Percentiles rank a stretch among this genome's conserved stretches.
These are phyloP conservation scores for Cariama cristata DNA, from an alignment of 2,113 vertebrate genomes.

Conservation along the genomic window DNA sequence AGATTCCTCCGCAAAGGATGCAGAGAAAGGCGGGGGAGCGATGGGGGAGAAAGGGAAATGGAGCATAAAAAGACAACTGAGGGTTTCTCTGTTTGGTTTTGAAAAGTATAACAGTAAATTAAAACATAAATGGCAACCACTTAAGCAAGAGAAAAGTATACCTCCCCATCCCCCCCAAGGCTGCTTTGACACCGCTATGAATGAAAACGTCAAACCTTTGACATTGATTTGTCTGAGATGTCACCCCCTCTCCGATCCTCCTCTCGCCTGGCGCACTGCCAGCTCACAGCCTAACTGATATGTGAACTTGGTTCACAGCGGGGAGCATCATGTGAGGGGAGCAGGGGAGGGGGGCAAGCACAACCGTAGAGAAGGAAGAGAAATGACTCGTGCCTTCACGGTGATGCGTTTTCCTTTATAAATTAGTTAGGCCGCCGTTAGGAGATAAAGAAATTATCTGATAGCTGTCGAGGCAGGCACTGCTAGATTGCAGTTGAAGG, in stretches of 20 bases:
- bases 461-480: constrained; percentile 5
- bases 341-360: background rate
- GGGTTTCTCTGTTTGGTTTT: constrained; percentile 20
- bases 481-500: constrained; percentile 6
- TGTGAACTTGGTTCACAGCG: background rate
- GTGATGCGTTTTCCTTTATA: constrained; percentile 51
- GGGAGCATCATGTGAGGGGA: background rate
- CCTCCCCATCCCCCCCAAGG: background rate
- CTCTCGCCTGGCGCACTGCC: constrained; percentile 1
- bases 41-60: constrained; percentile 14
- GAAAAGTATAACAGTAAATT: constrained; percentile 63
- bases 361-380: background rate
- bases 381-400: constrained; percentile 7
- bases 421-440: constrained; percentile 58
- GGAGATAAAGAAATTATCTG: constrained; percentile 60
- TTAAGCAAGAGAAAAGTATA: constrained; percentile 9
- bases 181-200: constrained; percentile 24
- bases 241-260: background rate
- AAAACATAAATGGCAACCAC: constrained; percentile 64
- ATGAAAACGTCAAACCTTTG: constrained; percentile 69
- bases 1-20: background rate
- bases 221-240: constrained; percentile 60
- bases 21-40: background rate
- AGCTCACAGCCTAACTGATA: background rate
- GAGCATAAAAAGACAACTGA: constrained; percentile 46